phyloP scores from a whole-genome alignment of 2,888 invertebrate genomes.

The Hyppa rectilinea region DNA sequence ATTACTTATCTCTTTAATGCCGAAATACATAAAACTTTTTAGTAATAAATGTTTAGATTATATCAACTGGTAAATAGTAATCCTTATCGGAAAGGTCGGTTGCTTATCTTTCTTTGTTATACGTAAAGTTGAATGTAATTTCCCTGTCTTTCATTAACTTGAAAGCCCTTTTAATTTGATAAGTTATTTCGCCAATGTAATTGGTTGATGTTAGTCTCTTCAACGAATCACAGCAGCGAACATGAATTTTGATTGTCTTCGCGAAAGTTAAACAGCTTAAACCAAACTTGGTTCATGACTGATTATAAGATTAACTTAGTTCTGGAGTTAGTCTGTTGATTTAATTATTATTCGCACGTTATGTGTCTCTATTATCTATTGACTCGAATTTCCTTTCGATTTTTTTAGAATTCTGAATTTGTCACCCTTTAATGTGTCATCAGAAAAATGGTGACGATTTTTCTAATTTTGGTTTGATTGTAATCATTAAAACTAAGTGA shows the following conservation, averaged over 20 bases:
- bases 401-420: not conserved
- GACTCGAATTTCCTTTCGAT: not conserved
- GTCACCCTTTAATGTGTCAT: not conserved
- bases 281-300: not conserved
- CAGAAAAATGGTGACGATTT: not conserved
- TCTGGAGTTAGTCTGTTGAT: not conserved
- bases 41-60: constrained; percentile 35
- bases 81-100: constrained; percentile 7
- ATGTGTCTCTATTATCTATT: not conserved
- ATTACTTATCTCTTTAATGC: constrained; percentile 47
- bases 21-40: constrained; percentile 35
- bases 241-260: not conserved
- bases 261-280: not conserved
- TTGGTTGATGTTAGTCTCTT: not conserved
- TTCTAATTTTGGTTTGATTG: not conserved
- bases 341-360: not conserved
- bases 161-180: not conserved
- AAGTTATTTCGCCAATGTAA: not conserved
- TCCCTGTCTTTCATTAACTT: not conserved
- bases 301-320: not conserved
- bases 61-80: constrained; percentile 22
- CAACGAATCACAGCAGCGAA: not conserved
- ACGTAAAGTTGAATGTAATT: not conserved
- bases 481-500: not conserved
- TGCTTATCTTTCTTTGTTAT: constrained; percentile 28